phyloP scores from a whole-genome alignment of 2,113 vertebrate genomes.

The Lamprologus speciosus region DNA sequence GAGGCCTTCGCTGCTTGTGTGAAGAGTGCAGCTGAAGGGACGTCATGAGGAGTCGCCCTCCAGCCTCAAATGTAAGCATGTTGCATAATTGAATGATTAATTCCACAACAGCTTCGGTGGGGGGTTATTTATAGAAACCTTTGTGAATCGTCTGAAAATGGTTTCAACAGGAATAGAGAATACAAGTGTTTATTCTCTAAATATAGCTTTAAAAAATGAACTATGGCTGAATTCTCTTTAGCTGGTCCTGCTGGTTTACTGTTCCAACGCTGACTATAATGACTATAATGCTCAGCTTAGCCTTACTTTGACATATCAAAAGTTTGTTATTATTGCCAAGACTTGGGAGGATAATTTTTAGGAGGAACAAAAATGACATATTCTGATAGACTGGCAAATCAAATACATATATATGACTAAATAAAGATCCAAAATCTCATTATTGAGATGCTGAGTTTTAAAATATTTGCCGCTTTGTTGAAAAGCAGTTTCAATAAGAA shows the following conservation, averaged over 20 bases:
- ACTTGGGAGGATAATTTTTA: background rate
- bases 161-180: background rate
- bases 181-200: background rate
- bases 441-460: background rate
- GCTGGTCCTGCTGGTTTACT: background rate
- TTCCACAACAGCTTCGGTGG: background rate
- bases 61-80: slow-evolving; percentile 50
- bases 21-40: slow-evolving; percentile 62
- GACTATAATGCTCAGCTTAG: background rate
- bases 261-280: background rate
- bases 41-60: slow-evolving; percentile 57
- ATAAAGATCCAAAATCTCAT: background rate
- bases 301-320: background rate
- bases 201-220: background rate
- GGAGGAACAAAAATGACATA: background rate
- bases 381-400: background rate
- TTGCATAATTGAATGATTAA: background rate
- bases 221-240: background rate
- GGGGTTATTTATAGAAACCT: background rate
- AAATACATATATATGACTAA: background rate
- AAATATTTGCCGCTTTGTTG: background rate
- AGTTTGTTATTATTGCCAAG: background rate
- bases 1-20: slow-evolving; percentile 73
- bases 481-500: background rate
- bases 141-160: background rate